A percentile compares a stretch with the other conserved stretches of the same genome.
phyloP scores from a whole-genome alignment of 2,888 invertebrate genomes.

The Calameuta pallipes region DNA sequence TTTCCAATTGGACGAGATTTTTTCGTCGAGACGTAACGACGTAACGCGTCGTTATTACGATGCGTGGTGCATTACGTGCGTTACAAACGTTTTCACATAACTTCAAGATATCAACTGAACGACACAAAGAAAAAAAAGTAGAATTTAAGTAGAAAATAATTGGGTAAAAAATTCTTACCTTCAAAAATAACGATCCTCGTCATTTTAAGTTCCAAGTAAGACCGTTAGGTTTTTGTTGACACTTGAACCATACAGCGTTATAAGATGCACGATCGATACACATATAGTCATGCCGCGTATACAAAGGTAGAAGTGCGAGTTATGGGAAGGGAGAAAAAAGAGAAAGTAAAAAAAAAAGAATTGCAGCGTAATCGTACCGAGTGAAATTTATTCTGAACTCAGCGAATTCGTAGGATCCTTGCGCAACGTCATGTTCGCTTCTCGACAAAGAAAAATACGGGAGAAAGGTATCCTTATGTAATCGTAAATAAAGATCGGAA shows the following conservation, averaged over 20 bases:
- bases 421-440: constrained; percentile 26
- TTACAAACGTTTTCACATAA: not conserved
- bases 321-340: not conserved
- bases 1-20: not conserved
- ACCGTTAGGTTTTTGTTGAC: not conserved
- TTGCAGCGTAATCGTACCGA: not conserved
- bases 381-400: constrained; percentile 41
- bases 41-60: not conserved
- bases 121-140: not conserved
- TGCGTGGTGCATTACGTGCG: not conserved
- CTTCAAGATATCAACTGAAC: not conserved
- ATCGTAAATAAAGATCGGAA: constrained; percentile 51
- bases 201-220: not conserved
- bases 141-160: not conserved
- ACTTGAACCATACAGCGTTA: not conserved
- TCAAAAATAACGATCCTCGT: not conserved
- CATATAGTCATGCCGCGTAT: not conserved
- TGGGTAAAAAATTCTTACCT: not conserved
- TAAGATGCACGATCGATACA: not conserved
- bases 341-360: not conserved
- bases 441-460: constrained; percentile 22
- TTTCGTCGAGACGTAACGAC: not conserved
- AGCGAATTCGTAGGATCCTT: constrained; percentile 37
- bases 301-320: not conserved
- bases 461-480: constrained; percentile 44